These are phyloP conservation scores for Petrocephalus sullivani DNA, from an alignment of 2,797 vertebrate species.

Conservation along the genomic window DNA sequence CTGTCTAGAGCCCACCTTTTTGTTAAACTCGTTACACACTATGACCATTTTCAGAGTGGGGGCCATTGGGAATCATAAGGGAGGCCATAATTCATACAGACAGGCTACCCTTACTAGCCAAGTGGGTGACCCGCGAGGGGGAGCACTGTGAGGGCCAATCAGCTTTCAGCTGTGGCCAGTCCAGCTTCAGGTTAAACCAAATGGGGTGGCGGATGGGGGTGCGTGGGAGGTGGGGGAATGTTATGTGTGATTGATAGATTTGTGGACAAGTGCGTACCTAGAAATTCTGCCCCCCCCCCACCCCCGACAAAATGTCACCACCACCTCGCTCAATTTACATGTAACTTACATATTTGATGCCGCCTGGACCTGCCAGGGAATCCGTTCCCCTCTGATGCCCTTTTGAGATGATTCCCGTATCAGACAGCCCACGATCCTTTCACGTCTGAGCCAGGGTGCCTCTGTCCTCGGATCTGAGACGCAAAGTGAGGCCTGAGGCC, in stretches of 20 bases:
- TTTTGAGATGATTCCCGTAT: neutral
- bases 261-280: neutral
- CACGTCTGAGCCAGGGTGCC: neutral
- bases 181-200: neutral
- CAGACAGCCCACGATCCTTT: neutral
- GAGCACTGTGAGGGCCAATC: neutral
- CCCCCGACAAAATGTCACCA: neutral
- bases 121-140: neutral
- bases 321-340: neutral
- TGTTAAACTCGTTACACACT: too few species aligned
- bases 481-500: neutral
- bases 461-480: too few species aligned
- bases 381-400: neutral
- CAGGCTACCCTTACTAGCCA: neutral
- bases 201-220: neutral
- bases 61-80: neutral
- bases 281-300: neutral
- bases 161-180: neutral
- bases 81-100: neutral
- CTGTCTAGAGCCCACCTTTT: neutral
- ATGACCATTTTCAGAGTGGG: neutral
- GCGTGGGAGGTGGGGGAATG: neutral
- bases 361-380: neutral
- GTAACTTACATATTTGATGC: neutral
- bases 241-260: neutral